These are phyloP conservation scores for Apeltes quadracus DNA, from an alignment of 2,113 vertebrate species.

Conservation along the genomic window DNA sequence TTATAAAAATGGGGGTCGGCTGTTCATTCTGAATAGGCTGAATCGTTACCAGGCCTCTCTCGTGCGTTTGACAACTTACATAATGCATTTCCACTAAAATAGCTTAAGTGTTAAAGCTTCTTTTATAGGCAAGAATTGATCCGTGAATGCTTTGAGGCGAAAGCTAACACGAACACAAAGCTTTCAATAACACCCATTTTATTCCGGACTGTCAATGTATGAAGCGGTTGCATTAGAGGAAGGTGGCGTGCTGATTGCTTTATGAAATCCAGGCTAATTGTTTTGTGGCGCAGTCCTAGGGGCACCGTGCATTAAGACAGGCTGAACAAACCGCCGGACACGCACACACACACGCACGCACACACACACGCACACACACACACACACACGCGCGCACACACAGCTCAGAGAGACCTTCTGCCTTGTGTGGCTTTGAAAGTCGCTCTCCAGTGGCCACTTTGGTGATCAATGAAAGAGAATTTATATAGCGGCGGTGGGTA, in stretches of 20 bases:
- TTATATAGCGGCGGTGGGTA: conserved; percentile 67
- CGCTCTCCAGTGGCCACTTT: conserved; percentile 78
- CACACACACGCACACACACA: conserved; percentile 21
- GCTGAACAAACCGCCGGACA: conserved; percentile 43
- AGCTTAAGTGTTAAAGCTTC: conserved; percentile 83
- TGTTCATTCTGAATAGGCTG: conserved; percentile 77
- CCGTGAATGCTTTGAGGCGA: conserved; percentile 81
- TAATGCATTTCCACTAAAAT: conserved; percentile 84
- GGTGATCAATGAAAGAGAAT: conserved; percentile 75
- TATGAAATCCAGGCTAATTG: conserved; percentile 79
- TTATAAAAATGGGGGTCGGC: conserved; percentile 75
- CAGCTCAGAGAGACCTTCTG: conserved; percentile 42
- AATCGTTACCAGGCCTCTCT: conserved; percentile 74
- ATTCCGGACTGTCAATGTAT: conserved; percentile 78
- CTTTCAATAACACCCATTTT: conserved; percentile 82
- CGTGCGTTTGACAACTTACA: conserved; percentile 80
- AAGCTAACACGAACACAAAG: conserved; percentile 79
- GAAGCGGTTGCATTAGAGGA: conserved; percentile 74
- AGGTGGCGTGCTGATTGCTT: conserved; percentile 79
- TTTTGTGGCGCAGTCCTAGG: conserved; percentile 75
- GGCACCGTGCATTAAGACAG: conserved; percentile 73
- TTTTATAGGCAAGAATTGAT: conserved; percentile 84
- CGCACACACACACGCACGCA: conserved; percentile 22
- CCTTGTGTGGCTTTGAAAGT: conserved; percentile 69
- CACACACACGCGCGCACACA: conserved; percentile 6